Evolutionary conservation across 1,140 invertebrate genomes (phyloP), one percentile per base, ranked within the genome.

Genomic region (Heterodera carotae): DNA sequence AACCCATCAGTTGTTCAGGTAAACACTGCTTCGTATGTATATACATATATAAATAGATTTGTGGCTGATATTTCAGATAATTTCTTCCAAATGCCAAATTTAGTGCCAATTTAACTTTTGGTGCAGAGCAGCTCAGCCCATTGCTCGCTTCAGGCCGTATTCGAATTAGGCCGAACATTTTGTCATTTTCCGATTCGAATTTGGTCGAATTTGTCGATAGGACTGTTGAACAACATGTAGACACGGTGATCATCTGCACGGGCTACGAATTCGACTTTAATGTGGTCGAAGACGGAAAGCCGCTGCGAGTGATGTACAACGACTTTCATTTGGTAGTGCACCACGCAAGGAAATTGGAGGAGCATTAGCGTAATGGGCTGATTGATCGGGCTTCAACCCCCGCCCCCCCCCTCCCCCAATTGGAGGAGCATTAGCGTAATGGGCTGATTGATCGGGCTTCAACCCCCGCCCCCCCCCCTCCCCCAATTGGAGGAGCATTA

Each of bases 211-310:
- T 77, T 25, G 76, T 33, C 10, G 76, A 77, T 43, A 25, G 36
- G 22, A 73, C 39, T 22, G 36, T 64, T 56, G 69, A 69, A 15
- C 31, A 77, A 18, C 18, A 74, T 36, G 53, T 77, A n/a, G 76
- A 77, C 70, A 31, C 59, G 36, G 18, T 77, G 48, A 34, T 75
- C 29, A 33, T 77, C 33, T 72, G 68, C 39, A 77, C 76, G 36
- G 76, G 76, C 27, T 80, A 75, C 64, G 60, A 64, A 22, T 80
- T 80, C 64, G 53, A 75, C 59, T 79, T 73, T 33, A 27, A 29
- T 7, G 34, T 80, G 34, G 48, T 80, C 39, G 79, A 80, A 43
- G 29, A 80, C 12, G 79, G 79, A 2, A 53, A 64, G 43, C 29
- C 79, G 39, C 31, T 80, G 34, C 5, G 43, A 27, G 64, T 71